Percentiles rank a stretch among this genome's conserved stretches.
phyloP scores from a whole-genome alignment of 1,140 invertebrate genomes.

The Ceratina japonica region DNA sequence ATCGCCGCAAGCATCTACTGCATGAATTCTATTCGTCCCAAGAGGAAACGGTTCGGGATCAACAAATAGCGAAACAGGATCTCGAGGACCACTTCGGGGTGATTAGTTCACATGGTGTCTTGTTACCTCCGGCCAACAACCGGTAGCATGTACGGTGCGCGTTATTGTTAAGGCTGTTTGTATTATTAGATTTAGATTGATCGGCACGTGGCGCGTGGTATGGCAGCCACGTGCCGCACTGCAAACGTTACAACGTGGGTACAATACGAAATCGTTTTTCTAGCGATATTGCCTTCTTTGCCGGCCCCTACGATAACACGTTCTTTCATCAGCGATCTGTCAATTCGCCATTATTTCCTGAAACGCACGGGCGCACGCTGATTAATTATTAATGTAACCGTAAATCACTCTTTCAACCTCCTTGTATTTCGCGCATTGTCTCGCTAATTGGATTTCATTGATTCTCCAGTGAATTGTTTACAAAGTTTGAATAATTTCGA shows the following conservation, averaged over 20 bases:
- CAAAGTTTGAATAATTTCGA: background rate
- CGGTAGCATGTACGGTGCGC: constrained; percentile 52
- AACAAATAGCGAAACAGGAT: constrained; percentile 74
- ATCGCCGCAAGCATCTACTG: background rate
- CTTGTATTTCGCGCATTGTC: background rate
- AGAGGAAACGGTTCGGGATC: constrained; percentile 51
- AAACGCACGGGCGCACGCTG: background rate
- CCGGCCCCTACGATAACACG: constrained; percentile 43
- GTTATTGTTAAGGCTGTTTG: constrained; percentile 74
- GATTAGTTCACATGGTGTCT: constrained; percentile 79
- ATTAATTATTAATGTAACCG: constrained; percentile 20
- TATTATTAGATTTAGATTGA: constrained; percentile 78
- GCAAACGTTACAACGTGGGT: constrained; percentile 67
- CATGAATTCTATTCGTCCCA: constrained; percentile 15
- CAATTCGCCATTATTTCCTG: constrained; percentile 11
- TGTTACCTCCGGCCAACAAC: constrained; percentile 67
- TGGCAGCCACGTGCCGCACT: constrained; percentile 67
- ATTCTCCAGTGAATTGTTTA: background rate
- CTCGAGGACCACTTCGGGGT: constrained; percentile 71
- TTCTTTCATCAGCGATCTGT: constrained; percentile 42
- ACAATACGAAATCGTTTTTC: constrained; percentile 64
- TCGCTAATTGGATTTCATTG: background rate
- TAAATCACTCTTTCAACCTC: background rate
- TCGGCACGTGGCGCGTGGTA: constrained; percentile 64
- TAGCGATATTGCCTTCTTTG: constrained; percentile 50